Conservation (phyloP, 1,140 invertebrate species). For the Nasonia longicornis region DNA sequence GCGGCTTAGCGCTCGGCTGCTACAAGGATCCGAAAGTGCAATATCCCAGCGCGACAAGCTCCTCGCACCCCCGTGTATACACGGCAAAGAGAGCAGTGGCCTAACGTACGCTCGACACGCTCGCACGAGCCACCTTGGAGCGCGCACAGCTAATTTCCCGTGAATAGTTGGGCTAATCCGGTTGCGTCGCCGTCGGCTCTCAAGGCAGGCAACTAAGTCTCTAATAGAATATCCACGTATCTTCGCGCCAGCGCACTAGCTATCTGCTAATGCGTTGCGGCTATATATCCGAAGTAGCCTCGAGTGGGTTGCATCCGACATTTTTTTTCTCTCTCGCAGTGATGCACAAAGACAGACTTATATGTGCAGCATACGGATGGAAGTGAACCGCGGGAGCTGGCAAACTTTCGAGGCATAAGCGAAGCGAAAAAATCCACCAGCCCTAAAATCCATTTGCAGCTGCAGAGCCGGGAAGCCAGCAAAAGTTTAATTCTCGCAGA, state of each 20-base stretch:
- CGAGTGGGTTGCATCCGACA: too few species aligned
- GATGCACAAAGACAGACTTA: too few species aligned
- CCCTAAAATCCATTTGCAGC: neutral
- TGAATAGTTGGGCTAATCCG: constrained; percentile 26
- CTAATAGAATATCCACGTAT: constrained; percentile 11
- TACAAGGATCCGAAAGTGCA: constrained; percentile 15
- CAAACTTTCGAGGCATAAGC: neutral
- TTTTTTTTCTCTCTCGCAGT: too few species aligned
- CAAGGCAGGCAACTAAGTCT: neutral
- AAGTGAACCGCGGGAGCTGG: neutral
- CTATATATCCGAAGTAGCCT: too few species aligned
- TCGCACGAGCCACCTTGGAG: neutral
- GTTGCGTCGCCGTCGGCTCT: neutral
- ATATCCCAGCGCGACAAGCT: constrained; percentile 24
- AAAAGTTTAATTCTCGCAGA: neutral
- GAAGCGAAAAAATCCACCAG: neutral
- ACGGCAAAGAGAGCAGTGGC: neutral
- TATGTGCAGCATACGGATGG: too few species aligned
- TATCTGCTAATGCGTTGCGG: too few species aligned
- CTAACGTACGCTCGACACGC: neutral
- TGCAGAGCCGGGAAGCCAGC: neutral
- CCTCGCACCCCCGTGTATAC: neutral
- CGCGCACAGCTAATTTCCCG: constrained; percentile 27
- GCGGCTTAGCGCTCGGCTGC: constrained; percentile 3
- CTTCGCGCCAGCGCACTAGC: neutral